Evolutionary conservation across 2,113 vertebrate species (phyloP), one percentile per base, ranked within the genome.

Genomic region (Microcebus ravelobensis): DNA sequence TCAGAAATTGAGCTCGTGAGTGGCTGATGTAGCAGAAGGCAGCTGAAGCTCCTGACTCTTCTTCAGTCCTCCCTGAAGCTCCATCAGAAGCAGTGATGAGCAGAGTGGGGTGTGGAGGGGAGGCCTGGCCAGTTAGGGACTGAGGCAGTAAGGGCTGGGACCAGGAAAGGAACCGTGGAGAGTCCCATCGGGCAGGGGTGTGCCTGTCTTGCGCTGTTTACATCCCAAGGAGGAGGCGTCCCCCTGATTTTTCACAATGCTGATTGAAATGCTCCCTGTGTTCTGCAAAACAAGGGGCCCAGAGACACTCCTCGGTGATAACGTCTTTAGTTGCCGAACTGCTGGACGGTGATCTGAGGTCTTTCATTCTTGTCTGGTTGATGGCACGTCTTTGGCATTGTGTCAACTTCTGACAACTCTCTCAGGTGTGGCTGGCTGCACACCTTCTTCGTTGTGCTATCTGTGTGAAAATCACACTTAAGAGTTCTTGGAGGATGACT

Each of bases 111-210:
- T 65, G 55, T 34, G 31, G 31, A 17, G 23, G 55, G 63, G 59
- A 29, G 17, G 8, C 39, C 12, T 42, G 27, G 36, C 0, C 23
- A 20, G 21, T 31, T 67, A 29, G 17, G 48, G 34, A 39, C 23
- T 8, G 25, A 18, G 25, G 3, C 18, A 34, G 29, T 23, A 9
- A 82, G 27, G 15, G 12, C 21, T 57, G 48, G 42, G 55, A n/a
- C 27, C 50, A 13, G 59, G 50, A 48, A 61, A 80, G 31, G 59
- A 39, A 29, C 11, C 0, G 3, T 8, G 14, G 71, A 29, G 70
- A 27, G 21, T 50, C 4, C 42, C 34, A 18, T 5, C 3, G 59
- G 21, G 39, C 23, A 68, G 50, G 1, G 0, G 8, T 7, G 5
- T 1, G 18, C n/a, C 70, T 8, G 2, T 90, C 42, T 79, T 73